These are phyloP conservation scores for Montipora capricornis DNA, from an alignment of 64 coral and sea anemone species.

Conservation along the genomic window DNA sequence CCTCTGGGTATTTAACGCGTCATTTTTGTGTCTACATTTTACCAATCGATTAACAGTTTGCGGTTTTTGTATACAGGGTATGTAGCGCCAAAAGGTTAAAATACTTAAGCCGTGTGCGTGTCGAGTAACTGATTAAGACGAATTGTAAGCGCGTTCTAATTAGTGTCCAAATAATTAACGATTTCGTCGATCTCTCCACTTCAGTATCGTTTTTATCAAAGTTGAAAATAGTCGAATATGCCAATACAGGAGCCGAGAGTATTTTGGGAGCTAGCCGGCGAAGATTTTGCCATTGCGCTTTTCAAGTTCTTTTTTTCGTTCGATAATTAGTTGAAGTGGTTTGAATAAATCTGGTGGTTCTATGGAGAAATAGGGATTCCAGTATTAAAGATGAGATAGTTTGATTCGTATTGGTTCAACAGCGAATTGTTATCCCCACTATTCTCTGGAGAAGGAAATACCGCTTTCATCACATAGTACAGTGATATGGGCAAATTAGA, in stretches of 20 bases:
- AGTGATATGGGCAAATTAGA: not conserved
- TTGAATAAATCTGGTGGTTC: not conserved
- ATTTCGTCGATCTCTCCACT: not conserved
- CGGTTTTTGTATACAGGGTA: not conserved
- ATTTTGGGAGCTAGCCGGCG: not conserved
- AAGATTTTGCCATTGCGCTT: not conserved
- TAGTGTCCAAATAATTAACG: not conserved
- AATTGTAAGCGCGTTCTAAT: not conserved
- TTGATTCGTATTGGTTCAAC: conserved; percentile 17
- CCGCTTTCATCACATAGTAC: not conserved
- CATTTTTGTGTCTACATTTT: not conserved
- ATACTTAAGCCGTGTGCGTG: no score
- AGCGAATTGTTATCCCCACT: not conserved
- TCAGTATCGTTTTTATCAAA: not conserved
- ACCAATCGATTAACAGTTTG: not conserved
- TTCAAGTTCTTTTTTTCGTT: not conserved
- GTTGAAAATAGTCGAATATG: not conserved
- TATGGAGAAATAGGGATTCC: not conserved
- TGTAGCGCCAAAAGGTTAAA: no score
- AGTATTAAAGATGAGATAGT: not conserved
- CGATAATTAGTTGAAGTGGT: not conserved
- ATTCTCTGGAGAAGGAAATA: not conserved
- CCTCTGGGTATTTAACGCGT: not conserved
- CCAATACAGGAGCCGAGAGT: no score
- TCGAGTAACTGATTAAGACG: not conserved